Evolutionary conservation across 1,140 invertebrate genomes (phyloP), one percentile per base, ranked within the genome.

Genomic region (Melipona quadrifasciata): DNA sequence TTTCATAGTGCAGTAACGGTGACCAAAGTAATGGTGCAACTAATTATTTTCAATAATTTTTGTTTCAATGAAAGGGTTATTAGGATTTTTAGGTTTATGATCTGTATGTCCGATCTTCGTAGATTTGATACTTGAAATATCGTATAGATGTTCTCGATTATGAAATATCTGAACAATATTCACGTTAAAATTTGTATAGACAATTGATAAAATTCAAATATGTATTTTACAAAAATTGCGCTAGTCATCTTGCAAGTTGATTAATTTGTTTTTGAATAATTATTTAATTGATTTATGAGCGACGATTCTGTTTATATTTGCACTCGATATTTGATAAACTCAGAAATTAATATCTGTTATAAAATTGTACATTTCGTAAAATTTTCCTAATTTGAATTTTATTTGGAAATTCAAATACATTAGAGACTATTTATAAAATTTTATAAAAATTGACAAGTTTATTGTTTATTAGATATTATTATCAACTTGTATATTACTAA

Each of bases 401-500:
- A 5, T 12, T 64, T 19, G 53, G 17, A n/a, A 80, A 47, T 53
- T 57, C 31, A 19, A 80, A 31, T 58, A 57, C 24, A 27, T 58
- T 10, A 65, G 1, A 19, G 51, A 77, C 24, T 11, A 77, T 77
- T 27, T 65, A 67, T 51, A 24, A 27, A n/a, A 82, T 47, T 82
- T 65, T 67, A 82, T 67, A 55, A 27, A 31, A 68, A 57, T 65
- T 80, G 39, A 72, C 6, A 31, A 31, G 57, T 67, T 76, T 16
- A 57, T 82, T 81, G 55, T 77, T 68, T 82, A 68, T 77, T 55
- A 64, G 19, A 75, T 27, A 75, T 82, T 27, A n/a, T 47, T 27
- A n/a, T 47, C n/a, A 24, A 82, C 61, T 76, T 57, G 58, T 76
- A 82, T 67, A 76, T 64, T 76, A 73, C 77, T 67, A 80, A 53